These are phyloP conservation scores for Lepidurus apus DNA, from an alignment of 1,140 invertebrate genomes.

Conservation along the genomic window DNA sequence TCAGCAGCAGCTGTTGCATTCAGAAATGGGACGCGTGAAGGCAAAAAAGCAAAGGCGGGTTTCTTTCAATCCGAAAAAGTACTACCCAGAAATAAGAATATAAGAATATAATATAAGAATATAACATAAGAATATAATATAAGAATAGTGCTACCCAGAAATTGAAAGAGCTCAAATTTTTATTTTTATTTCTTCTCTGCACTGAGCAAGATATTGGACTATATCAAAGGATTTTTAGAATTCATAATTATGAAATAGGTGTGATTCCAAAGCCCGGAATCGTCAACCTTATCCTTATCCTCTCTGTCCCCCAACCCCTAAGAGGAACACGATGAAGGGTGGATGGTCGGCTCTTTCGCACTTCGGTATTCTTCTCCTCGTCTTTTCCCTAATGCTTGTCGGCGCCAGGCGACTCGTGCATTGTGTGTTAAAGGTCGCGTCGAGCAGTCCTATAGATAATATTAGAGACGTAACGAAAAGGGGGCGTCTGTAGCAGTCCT, in stretches of 20 bases:
- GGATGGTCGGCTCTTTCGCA: not conserved
- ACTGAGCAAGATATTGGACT: not conserved
- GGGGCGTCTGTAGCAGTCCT: not conserved
- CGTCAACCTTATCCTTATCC: not conserved
- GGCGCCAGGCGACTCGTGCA: not conserved
- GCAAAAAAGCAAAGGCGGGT: slow-evolving; percentile 3
- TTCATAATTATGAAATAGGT: not conserved
- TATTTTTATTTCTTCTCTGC: not conserved
- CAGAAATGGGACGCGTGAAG: slow-evolving; percentile 14
- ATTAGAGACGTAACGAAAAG: not conserved
- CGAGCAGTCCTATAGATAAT: not conserved
- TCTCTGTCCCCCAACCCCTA: not conserved
- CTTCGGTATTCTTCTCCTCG: slow-evolving; percentile 11
- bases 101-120: too few species aligned
- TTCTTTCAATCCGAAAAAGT: not conserved
- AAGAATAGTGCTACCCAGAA: not conserved
- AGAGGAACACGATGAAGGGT: not conserved
- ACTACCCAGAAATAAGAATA: not conserved
- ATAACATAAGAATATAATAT: too few species aligned
- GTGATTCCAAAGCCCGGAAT: not conserved
- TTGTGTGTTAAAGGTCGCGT: slow-evolving; percentile 3
- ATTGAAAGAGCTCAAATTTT: not conserved
- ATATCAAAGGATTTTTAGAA: not conserved
- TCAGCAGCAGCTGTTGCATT: slow-evolving; percentile 21
- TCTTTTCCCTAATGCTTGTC: slow-evolving; percentile 19